Evolutionary conservation across 2,797 vertebrate species (phyloP).

Genomic region (Serranus cabrilla): DNA sequence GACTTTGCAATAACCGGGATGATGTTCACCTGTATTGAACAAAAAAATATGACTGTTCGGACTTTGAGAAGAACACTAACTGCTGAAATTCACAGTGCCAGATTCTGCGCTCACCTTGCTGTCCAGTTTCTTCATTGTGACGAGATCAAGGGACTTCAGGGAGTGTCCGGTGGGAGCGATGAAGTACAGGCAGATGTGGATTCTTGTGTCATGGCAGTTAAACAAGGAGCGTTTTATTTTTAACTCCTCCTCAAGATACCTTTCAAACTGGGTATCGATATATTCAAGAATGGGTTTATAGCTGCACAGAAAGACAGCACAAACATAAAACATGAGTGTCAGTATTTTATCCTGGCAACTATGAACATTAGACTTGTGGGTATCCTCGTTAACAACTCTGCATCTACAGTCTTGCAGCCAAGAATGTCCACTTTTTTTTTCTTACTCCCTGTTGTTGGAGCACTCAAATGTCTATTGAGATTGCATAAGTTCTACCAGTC

Average conservation of each 20-base stretch:
- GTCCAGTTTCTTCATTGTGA: conserved; percentile 98
- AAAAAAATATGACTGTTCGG: not conserved
- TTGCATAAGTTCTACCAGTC: conserved; percentile 64
- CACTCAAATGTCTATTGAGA: conserved; percentile 58
- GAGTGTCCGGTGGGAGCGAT: conserved; percentile 96
- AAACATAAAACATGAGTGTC: conserved; percentile 3
- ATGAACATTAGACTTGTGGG: conserved; percentile 18
- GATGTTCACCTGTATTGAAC: conserved; percentile 91
- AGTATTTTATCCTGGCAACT: not conserved
- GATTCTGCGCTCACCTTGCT: conserved; percentile 89
- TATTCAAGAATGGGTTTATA: conserved; percentile 96
- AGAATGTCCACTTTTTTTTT: conserved; percentile 31
- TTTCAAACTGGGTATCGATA: conserved; percentile 97
- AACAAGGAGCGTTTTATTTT: conserved; percentile 95
- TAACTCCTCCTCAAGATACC: conserved; percentile 95
- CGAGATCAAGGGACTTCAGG: conserved; percentile 95
- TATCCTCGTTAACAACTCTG: conserved; percentile 51
- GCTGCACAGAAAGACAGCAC: conserved; percentile 84
- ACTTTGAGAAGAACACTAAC: not conserved
- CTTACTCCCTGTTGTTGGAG: conserved; percentile 47
- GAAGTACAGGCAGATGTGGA: conserved; percentile 97
- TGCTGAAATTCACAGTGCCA: not conserved
- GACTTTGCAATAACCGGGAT: conserved; percentile 98
- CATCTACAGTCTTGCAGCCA: conserved; percentile 30
- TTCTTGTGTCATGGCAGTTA: conserved; percentile 93